These are phyloP conservation scores for Mormyrops attenuatus DNA, from an alignment of 2,797 vertebrate species.

Conservation along the genomic window DNA sequence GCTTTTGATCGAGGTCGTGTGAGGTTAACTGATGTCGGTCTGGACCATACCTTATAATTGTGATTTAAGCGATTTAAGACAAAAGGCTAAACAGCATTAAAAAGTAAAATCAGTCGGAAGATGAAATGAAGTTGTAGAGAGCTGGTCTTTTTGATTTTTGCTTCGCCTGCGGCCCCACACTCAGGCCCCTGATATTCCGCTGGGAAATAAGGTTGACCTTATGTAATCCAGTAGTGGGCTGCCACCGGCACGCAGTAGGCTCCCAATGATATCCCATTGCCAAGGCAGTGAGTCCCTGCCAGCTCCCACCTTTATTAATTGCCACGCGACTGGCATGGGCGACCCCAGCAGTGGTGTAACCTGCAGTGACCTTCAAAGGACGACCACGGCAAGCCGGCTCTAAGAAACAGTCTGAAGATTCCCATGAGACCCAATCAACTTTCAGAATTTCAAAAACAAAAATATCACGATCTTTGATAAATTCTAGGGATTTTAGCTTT, in stretches of 20 bases:
- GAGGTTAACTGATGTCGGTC: background rate
- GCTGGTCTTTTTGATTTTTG: background rate
- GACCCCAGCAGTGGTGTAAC: conserved; percentile 21
- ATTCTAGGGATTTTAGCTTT: background rate
- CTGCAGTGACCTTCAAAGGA: background rate
- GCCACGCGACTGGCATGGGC: conserved; percentile 45
- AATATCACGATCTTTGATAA: background rate
- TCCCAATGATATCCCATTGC: conserved; percentile 61
- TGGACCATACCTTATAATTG: background rate
- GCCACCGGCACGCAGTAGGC: conserved; percentile 62
- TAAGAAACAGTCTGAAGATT: background rate
- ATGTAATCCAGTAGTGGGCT: conserved; percentile 57
- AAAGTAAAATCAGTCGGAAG: background rate
- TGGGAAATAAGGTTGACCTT: conserved; percentile 52
- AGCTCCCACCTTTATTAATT: conserved; percentile 60
- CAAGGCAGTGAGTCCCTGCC: conserved; percentile 51
- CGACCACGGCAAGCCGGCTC: background rate
- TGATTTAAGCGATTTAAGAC: background rate
- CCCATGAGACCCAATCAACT: background rate
- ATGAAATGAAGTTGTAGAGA: background rate
- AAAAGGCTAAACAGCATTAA: background rate
- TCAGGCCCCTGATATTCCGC: conserved; percentile 34
- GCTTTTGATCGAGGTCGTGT: background rate
- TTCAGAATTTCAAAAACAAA: background rate
- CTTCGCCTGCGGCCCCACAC: conserved; percentile 37